Evolutionary conservation across 2,113 vertebrate genomes (phyloP).

Genomic region (Caretta caretta): DNA sequence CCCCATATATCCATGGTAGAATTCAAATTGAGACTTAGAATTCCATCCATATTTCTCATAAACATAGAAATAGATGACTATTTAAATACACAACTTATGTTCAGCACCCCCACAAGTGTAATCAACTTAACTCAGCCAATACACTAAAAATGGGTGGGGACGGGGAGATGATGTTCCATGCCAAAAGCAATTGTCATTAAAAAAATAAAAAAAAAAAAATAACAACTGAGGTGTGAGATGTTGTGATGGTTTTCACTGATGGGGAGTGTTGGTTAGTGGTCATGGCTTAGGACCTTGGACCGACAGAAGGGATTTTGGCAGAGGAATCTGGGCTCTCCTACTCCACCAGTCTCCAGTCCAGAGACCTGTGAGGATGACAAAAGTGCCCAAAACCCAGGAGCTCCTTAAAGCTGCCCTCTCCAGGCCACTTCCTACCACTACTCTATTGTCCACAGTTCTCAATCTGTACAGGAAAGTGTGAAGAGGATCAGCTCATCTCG

Average conservation of each 20-base stretch:
- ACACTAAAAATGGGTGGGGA: not conserved
- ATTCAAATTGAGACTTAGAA: not conserved
- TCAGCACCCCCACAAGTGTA: not conserved
- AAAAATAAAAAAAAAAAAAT: not conserved
- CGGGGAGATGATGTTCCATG: not conserved
- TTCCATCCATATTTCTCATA: fast-evolving
- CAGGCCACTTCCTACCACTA: too few species aligned
- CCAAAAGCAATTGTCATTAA: not conserved
- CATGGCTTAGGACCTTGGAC: too few species aligned
- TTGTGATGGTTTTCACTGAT: not conserved
- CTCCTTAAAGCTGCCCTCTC: too few species aligned
- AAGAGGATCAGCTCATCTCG: too few species aligned
- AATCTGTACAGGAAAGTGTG: too few species aligned
- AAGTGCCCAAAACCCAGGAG: too few species aligned
- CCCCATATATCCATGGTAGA: fast-evolving
- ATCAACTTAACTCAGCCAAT: not conserved
- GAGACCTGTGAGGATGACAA: too few species aligned
- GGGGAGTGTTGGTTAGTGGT: too few species aligned
- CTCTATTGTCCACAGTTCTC: too few species aligned
- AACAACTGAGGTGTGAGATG: fast-evolving
- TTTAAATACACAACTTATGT: not conserved
- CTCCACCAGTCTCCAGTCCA: too few species aligned
- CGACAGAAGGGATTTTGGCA: too few species aligned
- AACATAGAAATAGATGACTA: not conserved
- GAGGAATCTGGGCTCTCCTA: too few species aligned